These are phyloP conservation scores for Theristicus caerulescens DNA, from an alignment of 2,113 vertebrate genomes.

Conservation along the genomic window DNA sequence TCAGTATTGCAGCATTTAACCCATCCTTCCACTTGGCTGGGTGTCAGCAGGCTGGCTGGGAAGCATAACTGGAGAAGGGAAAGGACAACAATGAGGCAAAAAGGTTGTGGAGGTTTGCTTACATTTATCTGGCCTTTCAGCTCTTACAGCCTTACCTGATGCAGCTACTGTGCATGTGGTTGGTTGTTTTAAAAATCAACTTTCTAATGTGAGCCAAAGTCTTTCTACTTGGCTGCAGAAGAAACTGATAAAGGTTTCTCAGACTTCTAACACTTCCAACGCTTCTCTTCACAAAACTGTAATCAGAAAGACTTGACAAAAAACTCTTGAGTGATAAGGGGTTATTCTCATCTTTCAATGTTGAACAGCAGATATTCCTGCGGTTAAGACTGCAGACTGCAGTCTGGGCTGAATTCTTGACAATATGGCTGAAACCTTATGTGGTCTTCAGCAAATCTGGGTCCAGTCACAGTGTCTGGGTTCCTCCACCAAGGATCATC, in stretches of 20 bases:
- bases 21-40: background rate
- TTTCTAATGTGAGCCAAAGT: background rate
- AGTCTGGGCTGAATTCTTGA: background rate
- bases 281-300: background rate
- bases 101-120: background rate
- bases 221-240: background rate
- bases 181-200: background rate
- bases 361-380: background rate
- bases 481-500: background rate
- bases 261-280: background rate
- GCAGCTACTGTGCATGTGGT: background rate
- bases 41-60: background rate
- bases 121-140: background rate
- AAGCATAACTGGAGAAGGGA: background rate
- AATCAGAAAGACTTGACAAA: background rate
- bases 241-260: background rate
- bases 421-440: background rate
- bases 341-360: background rate
- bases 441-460: background rate
- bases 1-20: background rate
- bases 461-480: background rate
- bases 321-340: background rate
- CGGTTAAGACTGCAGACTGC: background rate
- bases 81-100: background rate
- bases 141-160: background rate